A percentile compares a stretch with the other conserved stretches of the same genome.
Conservation (phyloP, 2,113 vertebrate species). For the Sapayoa aenigma region DNA sequence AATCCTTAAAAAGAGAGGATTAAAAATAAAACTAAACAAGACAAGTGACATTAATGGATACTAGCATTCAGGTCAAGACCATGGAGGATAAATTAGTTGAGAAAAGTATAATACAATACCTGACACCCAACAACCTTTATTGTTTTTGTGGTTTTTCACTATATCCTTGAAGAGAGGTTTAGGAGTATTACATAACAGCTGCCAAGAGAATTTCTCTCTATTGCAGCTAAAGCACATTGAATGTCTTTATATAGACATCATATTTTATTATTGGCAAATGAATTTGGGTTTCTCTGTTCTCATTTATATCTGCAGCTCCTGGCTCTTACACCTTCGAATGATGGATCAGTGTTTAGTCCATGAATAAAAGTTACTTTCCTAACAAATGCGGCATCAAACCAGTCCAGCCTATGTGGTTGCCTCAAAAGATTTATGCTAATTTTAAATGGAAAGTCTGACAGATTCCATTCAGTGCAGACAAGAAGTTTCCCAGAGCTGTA, state of each 20-base stretch:
- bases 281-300: background rate
- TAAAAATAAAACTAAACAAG: background rate
- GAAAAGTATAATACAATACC: constrained; percentile 3
- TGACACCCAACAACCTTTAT: background rate
- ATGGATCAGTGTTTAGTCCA: background rate
- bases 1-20: background rate
- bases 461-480: background rate
- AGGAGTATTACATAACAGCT: background rate
- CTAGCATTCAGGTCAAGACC: constrained; percentile 35
- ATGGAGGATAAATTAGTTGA: constrained; percentile 62
- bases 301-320: background rate
- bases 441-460: background rate
- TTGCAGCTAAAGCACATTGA: background rate
- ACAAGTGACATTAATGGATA: background rate
- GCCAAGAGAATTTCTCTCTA: constrained; percentile 20
- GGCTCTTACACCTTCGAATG: background rate
- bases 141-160: background rate
- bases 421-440: background rate
- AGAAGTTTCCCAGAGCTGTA: background rate
- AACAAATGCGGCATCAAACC: background rate
- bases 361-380: background rate
- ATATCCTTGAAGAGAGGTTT: background rate
- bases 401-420: background rate
- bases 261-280: background rate
- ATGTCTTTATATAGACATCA: background rate